phyloP scores from a whole-genome alignment of 2,797 vertebrate species.

The Nasua narica region DNA sequence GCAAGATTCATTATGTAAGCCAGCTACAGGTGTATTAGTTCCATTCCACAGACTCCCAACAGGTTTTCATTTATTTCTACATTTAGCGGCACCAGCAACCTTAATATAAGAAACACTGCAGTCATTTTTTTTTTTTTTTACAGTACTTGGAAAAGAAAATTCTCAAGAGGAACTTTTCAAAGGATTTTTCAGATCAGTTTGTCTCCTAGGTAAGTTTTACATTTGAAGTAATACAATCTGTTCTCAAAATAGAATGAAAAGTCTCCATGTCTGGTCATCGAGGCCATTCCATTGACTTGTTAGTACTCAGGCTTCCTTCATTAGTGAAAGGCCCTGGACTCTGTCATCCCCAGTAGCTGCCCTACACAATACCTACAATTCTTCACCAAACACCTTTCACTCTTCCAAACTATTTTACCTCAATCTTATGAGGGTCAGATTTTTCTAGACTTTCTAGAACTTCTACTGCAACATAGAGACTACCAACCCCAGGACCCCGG shows the following conservation, averaged over 20 bases:
- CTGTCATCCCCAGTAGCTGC: not conserved
- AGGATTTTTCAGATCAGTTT: not conserved
- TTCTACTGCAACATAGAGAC: not conserved
- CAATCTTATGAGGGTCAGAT: not conserved
- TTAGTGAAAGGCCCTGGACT: not conserved
- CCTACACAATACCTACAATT: not conserved
- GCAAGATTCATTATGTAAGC: not conserved
- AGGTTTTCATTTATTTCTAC: constrained; percentile 62
- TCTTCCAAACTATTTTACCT: not conserved
- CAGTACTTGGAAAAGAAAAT: constrained; percentile 4
- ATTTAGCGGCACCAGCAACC: constrained; percentile 33
- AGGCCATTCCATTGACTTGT: not conserved
- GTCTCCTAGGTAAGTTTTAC: constrained; percentile 43
- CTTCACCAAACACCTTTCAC: not conserved
- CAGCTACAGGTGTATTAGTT: constrained; percentile 53
- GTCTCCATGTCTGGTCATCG: not conserved
- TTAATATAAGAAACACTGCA: constrained; percentile 35
- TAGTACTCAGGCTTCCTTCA: not conserved
- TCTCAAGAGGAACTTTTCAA: constrained; percentile 42
- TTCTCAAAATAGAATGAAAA: constrained; percentile 1
- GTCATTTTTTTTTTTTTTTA: constrained; percentile 49
- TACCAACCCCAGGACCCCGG: not conserved
- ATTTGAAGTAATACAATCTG: not conserved
- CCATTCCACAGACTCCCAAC: constrained; percentile 41
- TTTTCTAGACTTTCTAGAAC: not conserved